Base-by-base conservation (phyloP, 2,888 invertebrate species). In the Iphiclides podalirius region DNA sequence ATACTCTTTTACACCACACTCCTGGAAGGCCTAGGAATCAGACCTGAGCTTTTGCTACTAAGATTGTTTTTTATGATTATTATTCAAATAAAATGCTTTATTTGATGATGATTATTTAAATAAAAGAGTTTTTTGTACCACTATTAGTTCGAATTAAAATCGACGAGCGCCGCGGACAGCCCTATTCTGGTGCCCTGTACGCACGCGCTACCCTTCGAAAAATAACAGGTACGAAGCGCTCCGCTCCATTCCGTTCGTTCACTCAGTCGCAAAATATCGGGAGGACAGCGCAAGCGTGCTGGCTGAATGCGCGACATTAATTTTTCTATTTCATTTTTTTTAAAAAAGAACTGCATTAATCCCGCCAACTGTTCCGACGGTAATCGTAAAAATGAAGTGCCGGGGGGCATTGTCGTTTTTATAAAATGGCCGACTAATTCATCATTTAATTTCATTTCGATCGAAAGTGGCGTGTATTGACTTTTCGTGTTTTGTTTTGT, bases 401-500 rank as follows among this genome's bases (percentile, higher is more conserved):
- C 9, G 31, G 20, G 48, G 53, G 56, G 61, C 48, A 43, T 53
- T 35, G 60, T 59, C 51, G 37, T 50, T 39, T 52, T 48, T 40
- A 12, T 51, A 51, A 45, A 41, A 50, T 53, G 52, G 45, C 36
- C 35, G 47, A 43, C 16, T 23, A 28, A 39, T 58, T 52, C 49
- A 45, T 64, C 64, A 63, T 58, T 55, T 52, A 53, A 57, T 57
- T 69, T 70, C 55, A 66, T 63, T 58, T 60, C 57, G 57, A 57
- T 66, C 41, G 57, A 62, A 63, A 68, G 70, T 72, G 73, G 54
- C 62, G 66, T 70, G 71, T 79, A 80, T 79, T 79, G 77, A 81
- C 77, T 75, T 79, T 75, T 70, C 57, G 72, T 80, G 77, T 79
- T 76, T 80, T 79, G 80, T 71, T 79, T 75, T 64, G 80, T 82